A percentile compares a stretch with the other conserved stretches of the same genome.
Evolutionary conservation across 2,888 invertebrate species (phyloP).

Genomic region (Lepidochitona cinerea): DNA sequence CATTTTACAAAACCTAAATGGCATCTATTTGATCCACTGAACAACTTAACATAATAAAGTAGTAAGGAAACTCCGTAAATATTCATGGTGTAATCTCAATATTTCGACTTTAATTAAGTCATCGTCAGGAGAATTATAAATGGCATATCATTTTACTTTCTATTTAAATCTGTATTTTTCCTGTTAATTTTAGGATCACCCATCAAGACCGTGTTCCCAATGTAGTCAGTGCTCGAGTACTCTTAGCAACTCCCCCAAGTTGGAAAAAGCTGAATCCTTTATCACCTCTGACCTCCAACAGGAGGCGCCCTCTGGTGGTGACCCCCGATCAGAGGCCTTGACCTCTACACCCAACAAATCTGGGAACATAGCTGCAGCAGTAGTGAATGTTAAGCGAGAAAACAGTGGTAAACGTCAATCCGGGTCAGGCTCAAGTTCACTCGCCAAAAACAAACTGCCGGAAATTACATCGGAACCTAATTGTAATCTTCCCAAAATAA

Average conservation of each 20-base stretch:
- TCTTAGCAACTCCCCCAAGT: slow-evolving; percentile 60
- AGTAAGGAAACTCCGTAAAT: too few relatives aligned
- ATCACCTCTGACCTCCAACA: not conserved
- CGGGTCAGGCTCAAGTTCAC: not conserved
- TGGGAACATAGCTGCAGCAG: slow-evolving; percentile 25
- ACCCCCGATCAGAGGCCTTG: slow-evolving; percentile 47
- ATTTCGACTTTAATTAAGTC: too few relatives aligned
- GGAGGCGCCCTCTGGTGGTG: slow-evolving; percentile 34
- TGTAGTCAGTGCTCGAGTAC: slow-evolving; percentile 64
- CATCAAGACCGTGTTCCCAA: slow-evolving; percentile 49
- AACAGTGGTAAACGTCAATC: not conserved
- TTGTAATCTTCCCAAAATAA: slow-evolving; percentile 35
- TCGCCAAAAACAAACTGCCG: slow-evolving; percentile 45
- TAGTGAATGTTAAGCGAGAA: slow-evolving; percentile 14
- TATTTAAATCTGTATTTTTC: too few relatives aligned
- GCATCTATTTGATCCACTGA: too few relatives aligned
- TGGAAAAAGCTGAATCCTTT: slow-evolving; percentile 38
- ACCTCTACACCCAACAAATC: slow-evolving; percentile 26
- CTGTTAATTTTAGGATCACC: not conserved
- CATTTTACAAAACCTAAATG: too few relatives aligned
- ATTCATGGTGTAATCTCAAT: too few relatives aligned
- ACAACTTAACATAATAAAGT: too few relatives aligned
- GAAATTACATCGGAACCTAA: slow-evolving; percentile 51
- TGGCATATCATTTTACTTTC: too few relatives aligned
- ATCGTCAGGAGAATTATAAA: too few relatives aligned